Base-by-base conservation (phyloP, 1,140 invertebrate species). In the Cepaea nemoralis region DNA sequence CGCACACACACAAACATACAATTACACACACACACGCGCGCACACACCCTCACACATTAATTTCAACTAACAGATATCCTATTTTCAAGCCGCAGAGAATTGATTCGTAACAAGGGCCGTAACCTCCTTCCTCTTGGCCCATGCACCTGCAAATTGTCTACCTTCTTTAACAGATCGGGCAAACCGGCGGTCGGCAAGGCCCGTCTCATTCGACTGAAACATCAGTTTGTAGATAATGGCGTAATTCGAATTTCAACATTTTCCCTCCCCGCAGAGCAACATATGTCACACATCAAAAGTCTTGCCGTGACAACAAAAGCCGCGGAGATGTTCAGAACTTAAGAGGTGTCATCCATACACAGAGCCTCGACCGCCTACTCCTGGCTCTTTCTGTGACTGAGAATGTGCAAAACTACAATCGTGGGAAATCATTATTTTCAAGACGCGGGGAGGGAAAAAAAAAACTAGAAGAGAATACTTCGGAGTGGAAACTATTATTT, bases 151-250 rank as follows among this genome's bases (percentile, higher is more conserved):
- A 63, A 63, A 63, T 63, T 63, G 59, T 31, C 59, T 63, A 63
- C 27, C 59, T 27, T 31, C 27, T 63, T 2, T 63, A 63, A 63
- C 59, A 63, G 50, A 55, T 31, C 59, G 14, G 50, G 59, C n/a
- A 12, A 6, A 6, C 27, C 27, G n/a, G 2, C n/a, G 33, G 59
- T 6, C 27, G 5, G n/a, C 33, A 31, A 31, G 8, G 10, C n/a
- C 10, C 27, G 22, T 63, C 59, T 31, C 22, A n/a, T 2, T 31
- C 59, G 59, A 63, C 10, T 27, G n/a, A 63, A 31, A 16, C 59
- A 63, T 63, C 59, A 31, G 33, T 63, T 63, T 63, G 59, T 63
- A 63, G 27, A 63, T 63, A 63, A 63, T 63, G 59, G 59, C 59
- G 59, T 63, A 63, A 63, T 63, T 63, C n/a, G 59, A 31, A 5